phyloP scores from a whole-genome alignment of 2,797 vertebrate genomes.

The Sorex maritimensis region DNA sequence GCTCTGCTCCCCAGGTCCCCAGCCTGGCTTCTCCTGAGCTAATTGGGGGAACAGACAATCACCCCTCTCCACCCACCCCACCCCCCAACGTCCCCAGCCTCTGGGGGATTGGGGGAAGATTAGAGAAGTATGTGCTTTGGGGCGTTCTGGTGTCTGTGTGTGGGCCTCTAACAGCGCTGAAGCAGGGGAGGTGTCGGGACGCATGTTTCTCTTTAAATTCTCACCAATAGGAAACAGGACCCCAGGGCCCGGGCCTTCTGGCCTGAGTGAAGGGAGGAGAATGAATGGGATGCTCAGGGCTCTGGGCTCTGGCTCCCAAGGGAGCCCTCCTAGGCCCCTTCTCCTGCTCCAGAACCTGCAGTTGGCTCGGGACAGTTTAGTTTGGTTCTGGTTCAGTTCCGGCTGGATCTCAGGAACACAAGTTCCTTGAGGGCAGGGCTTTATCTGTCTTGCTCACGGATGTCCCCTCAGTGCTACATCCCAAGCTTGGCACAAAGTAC shows the following conservation, averaged over 20 bases:
- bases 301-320: neutral
- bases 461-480: neutral
- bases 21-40: conserved; percentile 3
- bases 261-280: conserved; percentile 59
- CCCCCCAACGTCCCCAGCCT: neutral
- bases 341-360: neutral
- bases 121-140: conserved; percentile 81
- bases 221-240: conserved; percentile 58
- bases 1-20: neutral
- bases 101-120: conserved; percentile 78
- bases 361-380: neutral
- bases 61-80: neutral
- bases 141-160: conserved; percentile 78
- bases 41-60: conserved; percentile 30
- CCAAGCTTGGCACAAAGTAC: neutral
- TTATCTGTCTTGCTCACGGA: conserved; percentile 12
- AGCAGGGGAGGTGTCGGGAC: neutral
- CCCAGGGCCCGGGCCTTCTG: conserved; percentile 40
- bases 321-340: neutral
- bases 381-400: conserved; percentile 22
- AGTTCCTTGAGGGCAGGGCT: neutral
- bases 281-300: neutral
- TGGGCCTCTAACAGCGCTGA: conserved; percentile 73
- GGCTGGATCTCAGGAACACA: neutral
- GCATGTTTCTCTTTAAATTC: conserved; percentile 68